A percentile compares a stretch with the other conserved stretches of the same genome.
Conservation (phyloP, 30 jellyfish, hydroid and myxozoan species). For the Turritopsis dohrnii region DNA sequence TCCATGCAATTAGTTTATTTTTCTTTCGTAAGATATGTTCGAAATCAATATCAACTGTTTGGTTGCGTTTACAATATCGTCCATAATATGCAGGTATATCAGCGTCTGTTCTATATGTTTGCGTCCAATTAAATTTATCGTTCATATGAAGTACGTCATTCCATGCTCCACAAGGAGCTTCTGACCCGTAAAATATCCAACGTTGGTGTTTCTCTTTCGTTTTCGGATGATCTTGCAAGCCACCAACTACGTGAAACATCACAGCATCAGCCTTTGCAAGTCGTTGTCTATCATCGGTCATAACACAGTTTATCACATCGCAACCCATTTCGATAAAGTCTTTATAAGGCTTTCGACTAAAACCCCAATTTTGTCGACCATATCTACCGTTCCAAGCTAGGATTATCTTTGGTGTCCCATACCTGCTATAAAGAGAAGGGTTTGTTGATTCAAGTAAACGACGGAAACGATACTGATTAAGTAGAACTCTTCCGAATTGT, state of each 20-base stretch:
- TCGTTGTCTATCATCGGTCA: neutral
- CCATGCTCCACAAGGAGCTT: slow-evolving; percentile 24
- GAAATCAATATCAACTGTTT: neutral
- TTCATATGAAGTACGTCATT: neutral
- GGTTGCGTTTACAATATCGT: slow-evolving; percentile 6
- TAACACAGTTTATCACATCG: neutral
- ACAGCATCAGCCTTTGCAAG: slow-evolving; percentile 25
- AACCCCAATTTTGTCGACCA: neutral
- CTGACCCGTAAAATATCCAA: slow-evolving; percentile 28
- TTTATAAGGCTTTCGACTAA: neutral
- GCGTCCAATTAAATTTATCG: slow-evolving; percentile 27
- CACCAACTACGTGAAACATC: slow-evolving; percentile 20
- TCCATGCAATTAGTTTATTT: slow-evolving; percentile 29
- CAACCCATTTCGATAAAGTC: slow-evolving; percentile 11
- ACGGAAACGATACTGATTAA: no score
- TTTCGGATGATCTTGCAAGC: slow-evolving; percentile 1
- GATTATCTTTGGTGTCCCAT: neutral
- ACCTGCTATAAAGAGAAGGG: neutral
- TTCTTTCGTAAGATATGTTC: neutral
- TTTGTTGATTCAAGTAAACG: no score
- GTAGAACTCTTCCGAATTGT: no score
- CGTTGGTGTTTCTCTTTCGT: slow-evolving; percentile 25
- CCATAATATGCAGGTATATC: slow-evolving; percentile 28
- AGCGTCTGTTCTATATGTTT: slow-evolving; percentile 24
- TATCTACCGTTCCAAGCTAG: neutral